Percentiles rank a stretch among this genome's conserved stretches.
Conservation (phyloP, 1,140 invertebrate genomes). For the Geopemphigus sp. region DNA sequence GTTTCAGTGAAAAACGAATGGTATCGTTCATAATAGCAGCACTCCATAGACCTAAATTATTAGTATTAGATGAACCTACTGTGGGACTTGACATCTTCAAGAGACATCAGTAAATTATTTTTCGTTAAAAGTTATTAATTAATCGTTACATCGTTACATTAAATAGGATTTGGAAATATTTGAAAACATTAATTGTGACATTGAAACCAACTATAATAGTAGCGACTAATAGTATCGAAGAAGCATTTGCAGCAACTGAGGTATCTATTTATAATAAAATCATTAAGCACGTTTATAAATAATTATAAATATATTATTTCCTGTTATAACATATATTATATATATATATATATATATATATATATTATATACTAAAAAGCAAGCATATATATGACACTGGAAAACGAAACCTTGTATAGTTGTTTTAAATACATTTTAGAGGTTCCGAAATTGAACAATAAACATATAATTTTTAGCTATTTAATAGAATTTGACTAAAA, state of each 20-base stretch:
- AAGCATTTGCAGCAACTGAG: constrained; percentile 37
- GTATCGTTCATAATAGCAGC: constrained; percentile 32
- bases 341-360: no score
- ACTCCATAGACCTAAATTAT: constrained; percentile 34
- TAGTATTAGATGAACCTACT: constrained; percentile 40
- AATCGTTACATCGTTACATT: not conserved
- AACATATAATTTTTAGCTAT: no score
- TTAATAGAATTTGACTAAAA: no score
- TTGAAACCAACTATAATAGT: constrained; percentile 41
- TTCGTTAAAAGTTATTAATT: not conserved
- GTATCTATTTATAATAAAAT: not conserved
- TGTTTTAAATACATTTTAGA: no score
- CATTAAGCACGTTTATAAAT: not conserved
- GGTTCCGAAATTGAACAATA: no score
- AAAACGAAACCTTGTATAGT: no score
- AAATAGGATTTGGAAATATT: constrained; percentile 34
- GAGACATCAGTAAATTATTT: not conserved
- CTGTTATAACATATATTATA: not conserved
- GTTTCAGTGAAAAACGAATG: constrained; percentile 36
- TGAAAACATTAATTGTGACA: not conserved
- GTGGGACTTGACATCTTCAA: constrained; percentile 27
- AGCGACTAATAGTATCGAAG: constrained; percentile 36
- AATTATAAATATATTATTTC: not conserved
- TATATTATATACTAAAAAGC: no score
- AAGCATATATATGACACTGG: no score